A percentile compares a stretch with the other conserved stretches of the same genome.
phyloP scores from a whole-genome alignment of 2,888 invertebrate genomes.

The Sericinus montela region DNA sequence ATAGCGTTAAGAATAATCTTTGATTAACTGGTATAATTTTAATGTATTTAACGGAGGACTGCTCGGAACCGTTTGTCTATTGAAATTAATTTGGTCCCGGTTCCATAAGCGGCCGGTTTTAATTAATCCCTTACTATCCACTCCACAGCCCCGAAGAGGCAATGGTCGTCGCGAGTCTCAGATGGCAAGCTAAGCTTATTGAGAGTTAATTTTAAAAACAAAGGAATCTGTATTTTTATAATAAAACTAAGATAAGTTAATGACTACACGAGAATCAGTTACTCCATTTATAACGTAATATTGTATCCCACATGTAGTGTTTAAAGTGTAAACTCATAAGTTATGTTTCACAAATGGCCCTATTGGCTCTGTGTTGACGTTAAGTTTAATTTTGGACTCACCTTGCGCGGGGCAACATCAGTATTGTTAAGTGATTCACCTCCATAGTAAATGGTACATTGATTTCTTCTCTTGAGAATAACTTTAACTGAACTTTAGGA shows the following conservation, averaged over 20 bases:
- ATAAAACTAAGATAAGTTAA: conserved; percentile 53
- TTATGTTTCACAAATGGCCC: conserved; percentile 40
- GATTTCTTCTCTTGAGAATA: too few relatives aligned
- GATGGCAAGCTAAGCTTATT: conserved; percentile 69
- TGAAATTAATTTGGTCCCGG: conserved; percentile 23
- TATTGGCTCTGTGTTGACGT: conserved; percentile 56
- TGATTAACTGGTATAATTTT: conserved; percentile 39
- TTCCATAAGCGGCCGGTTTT: conserved; percentile 18
- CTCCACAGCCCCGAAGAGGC: conserved; percentile 61
- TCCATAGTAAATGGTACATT: background rate
- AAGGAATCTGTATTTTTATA: conserved; percentile 77
- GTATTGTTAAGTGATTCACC: background rate
- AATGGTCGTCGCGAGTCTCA: conserved; percentile 62
- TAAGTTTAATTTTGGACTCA: conserved; percentile 42
- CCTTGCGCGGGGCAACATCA: conserved; percentile 25
- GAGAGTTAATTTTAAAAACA: conserved; percentile 63
- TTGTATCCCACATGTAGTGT: conserved; percentile 43
- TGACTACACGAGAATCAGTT: conserved; percentile 39
- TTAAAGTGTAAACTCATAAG: conserved; percentile 31
- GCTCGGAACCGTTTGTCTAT: conserved; percentile 59
- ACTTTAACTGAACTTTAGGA: too few relatives aligned
- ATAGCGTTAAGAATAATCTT: conserved; percentile 44
- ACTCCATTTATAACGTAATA: conserved; percentile 43
- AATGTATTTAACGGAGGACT: conserved; percentile 69
- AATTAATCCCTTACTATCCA: conserved; percentile 24